Evolutionary conservation across 1,140 invertebrate species (phyloP).

Genomic region (Eciton burchellii): DNA sequence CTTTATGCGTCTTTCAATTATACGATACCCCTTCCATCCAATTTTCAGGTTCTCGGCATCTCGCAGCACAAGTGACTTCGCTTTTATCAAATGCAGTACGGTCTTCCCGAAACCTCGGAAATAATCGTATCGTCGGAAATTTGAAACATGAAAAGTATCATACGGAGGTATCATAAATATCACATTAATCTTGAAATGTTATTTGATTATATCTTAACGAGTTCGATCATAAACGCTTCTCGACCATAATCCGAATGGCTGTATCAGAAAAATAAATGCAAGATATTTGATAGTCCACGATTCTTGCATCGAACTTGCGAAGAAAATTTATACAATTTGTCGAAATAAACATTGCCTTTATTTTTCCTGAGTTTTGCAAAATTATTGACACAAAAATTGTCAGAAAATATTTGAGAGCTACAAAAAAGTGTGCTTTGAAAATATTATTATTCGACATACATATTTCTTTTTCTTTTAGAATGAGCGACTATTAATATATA

Average conservation of each 20-base stretch:
- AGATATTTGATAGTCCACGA: too few relatives aligned
- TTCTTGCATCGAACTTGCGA: not conserved
- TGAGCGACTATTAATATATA: not conserved
- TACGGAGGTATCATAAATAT: not conserved
- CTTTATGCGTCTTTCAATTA: constrained; percentile 44
- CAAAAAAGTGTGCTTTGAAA: too few relatives aligned
- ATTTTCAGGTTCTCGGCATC: constrained; percentile 33
- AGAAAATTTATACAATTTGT: not conserved
- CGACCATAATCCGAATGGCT: not conserved
- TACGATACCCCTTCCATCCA: constrained; percentile 19
- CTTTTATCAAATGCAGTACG: constrained; percentile 17
- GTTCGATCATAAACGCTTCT: not conserved
- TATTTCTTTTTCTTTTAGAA: not conserved
- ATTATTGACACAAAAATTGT: not conserved
- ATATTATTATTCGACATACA: too few relatives aligned
- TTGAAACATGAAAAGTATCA: not conserved
- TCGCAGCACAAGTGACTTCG: not conserved
- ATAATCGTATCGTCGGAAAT: not conserved
- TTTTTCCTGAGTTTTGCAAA: not conserved
- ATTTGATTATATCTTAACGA: not conserved
- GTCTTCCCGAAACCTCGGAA: not conserved
- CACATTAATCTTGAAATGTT: not conserved
- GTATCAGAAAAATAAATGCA: not conserved
- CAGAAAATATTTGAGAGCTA: too few relatives aligned
- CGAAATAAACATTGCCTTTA: not conserved